Base-by-base conservation (phyloP, 2,797 vertebrate species). In the Pterois miles region DNA sequence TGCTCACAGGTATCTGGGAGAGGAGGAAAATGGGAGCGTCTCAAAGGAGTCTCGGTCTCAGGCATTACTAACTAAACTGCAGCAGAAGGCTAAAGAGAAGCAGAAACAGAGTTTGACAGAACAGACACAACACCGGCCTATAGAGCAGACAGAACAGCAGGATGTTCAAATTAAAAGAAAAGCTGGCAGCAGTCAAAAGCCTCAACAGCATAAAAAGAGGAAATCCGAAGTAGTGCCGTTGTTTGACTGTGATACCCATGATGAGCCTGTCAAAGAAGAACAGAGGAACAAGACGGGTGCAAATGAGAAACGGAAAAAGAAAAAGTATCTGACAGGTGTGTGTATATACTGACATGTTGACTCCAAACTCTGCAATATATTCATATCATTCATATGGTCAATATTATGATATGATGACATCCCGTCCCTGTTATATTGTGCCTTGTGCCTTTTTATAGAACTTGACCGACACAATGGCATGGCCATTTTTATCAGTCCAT, bases 41-140 rank as follows among this genome's bases (percentile, higher is more conserved):
- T 78, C 88, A 0, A 86, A 78, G 22, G 81, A 93, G 71, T 88
- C 90, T 43, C 93, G 92, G 2, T 94, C 96, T 2, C 94, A 93
- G 83, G 85, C 54, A 0, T 89, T 99, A 53, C 91, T 99, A 68
- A 92, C 94, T 57, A 95, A 95, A 82, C 95, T 99, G 48, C 95
- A 95, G 72, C 86, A 94, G 83, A 96, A 94, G 78, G 97, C 96
- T 0, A 95, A 91, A 68, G 93, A 90, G 25, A 95, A 96, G 77
- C 95, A 97, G 90, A 93, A 83, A 27, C 83, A 80, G 65, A 91
- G 77, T 68, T 70, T 76, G 27, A 69, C 75, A 31, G 74, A 79
- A 23, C 54, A 67, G 31, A 74, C 1, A 29, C 48, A 66, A 40
- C 18, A 36, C 0, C 31, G 29, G 20, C 1, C 34, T 3, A 58